Conservation (phyloP, 2,797 vertebrate species). For the Luscinia luscinia region DNA sequence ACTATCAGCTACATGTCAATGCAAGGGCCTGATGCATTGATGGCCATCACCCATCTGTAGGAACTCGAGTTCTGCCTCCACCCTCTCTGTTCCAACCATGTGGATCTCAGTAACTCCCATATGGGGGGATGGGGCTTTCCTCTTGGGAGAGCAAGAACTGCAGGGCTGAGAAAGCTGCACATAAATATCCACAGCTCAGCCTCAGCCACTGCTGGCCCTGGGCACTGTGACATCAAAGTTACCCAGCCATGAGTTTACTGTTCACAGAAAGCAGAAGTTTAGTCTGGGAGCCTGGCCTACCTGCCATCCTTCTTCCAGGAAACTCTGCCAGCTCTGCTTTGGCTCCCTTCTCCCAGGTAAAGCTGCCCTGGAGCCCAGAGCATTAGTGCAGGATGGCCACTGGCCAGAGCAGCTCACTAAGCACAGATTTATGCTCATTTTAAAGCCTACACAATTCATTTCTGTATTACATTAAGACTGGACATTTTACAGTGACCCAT, state of each 20-base stretch:
- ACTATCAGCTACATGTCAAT: neutral
- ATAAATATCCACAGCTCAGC: accelerated
- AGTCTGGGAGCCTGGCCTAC: neutral
- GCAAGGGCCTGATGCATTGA: neutral
- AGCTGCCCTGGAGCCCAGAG: neutral
- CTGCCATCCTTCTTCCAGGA: neutral
- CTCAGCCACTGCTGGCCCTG: neutral
- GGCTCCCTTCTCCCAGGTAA: neutral
- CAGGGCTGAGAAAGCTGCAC: neutral
- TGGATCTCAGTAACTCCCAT: neutral
- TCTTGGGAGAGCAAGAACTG: neutral
- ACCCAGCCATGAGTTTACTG: neutral
- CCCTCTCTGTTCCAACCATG: neutral
- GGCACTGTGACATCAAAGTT: neutral
- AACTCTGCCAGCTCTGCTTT: neutral
- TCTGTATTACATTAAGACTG: neutral
- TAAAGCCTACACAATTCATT: neutral
- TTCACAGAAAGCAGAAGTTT: neutral
- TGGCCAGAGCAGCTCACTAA: neutral
- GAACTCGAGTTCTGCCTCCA: neutral
- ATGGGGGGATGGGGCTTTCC: neutral
- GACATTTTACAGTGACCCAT: neutral
- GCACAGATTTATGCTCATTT: neutral
- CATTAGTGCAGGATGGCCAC: neutral
- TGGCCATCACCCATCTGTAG: neutral